Evolutionary conservation across 2,888 invertebrate species (phyloP), one percentile per base, ranked within the genome.

Genomic region (Mayetiola destructor): DNA sequence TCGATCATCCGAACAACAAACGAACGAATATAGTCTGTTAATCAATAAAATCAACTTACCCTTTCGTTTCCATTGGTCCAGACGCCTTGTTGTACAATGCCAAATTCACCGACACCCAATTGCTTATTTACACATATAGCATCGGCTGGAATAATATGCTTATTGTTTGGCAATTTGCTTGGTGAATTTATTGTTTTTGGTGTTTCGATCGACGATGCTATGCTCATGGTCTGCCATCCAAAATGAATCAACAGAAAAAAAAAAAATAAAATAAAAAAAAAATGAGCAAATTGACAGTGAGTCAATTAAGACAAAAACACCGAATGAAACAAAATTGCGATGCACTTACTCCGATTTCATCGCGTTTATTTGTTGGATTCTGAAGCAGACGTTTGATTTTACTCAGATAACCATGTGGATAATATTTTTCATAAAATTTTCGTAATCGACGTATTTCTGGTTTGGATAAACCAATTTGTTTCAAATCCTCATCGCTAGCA

Each of bases 41-140:
- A n/a, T n/a, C n/a, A n/a, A n/a, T n/a, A n/a, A n/a, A n/a, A 35
- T 58, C 36, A 59, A 67, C 75, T 73, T 72, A 90, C 88, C 74
- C 92, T 79, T 73, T 93, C 90, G 59, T 88, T 91, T 63, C 91
- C 91, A 67, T 93, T 91, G 55, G 89, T 90, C 95, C 95, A 96
- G 9, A 93, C 89, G 3, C 95, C 97, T 73, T 95, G 96, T 69
- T 95, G 95, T 0, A 99, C 97, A 14, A 93, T 88, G 4, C 97
- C 97, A 75, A 99, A 99, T 72, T 99, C 96, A 14, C 99, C 97
- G 65, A 86, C 88, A 29, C 97, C 97, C 58, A 99, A 75, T 68
- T 93, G 92, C 69, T 95, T 94, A 69, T 92, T 92, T 54, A 95
- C 86, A 59, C 88, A 85, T 65, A 96, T 92, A 62, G 89, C 85